Evolutionary conservation across 2,888 invertebrate species (phyloP).

Genomic region (Nomada fucata): DNA sequence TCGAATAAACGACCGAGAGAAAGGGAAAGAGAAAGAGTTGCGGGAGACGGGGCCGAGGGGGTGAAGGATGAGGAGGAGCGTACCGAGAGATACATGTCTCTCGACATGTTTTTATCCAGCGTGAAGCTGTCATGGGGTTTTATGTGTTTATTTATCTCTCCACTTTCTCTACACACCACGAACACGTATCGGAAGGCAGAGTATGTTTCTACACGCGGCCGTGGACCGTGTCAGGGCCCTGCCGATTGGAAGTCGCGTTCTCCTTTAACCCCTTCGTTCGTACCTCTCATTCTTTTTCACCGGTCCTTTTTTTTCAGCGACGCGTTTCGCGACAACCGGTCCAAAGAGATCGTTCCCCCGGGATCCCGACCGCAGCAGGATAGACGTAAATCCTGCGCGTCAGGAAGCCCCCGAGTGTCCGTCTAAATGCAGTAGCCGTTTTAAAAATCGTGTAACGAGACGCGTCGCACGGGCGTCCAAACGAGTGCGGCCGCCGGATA

Average conservation of each 20-base stretch:
- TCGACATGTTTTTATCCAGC: slow-evolving; percentile 75
- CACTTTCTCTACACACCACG: slow-evolving; percentile 49
- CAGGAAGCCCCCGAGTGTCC: slow-evolving; percentile 25
- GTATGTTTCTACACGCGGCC: slow-evolving; percentile 40
- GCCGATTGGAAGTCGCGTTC: slow-evolving; percentile 63
- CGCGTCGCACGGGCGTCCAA: neutral
- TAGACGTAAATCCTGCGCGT: slow-evolving; percentile 38
- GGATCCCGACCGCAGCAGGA: slow-evolving; percentile 37
- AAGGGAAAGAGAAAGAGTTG: neutral
- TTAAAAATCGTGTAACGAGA: slow-evolving; percentile 11
- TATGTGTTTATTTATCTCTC: slow-evolving; percentile 79
- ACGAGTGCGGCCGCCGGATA: neutral
- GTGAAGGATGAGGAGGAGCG: slow-evolving; percentile 40
- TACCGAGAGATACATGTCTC: slow-evolving; percentile 67
- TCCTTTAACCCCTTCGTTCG: slow-evolving; percentile 63
- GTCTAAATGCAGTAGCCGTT: slow-evolving; percentile 43
- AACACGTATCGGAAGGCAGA: slow-evolving; percentile 43
- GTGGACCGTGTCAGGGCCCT: slow-evolving; percentile 55
- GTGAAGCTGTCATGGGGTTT: slow-evolving; percentile 79
- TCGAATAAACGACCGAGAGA: slow-evolving; percentile 8
- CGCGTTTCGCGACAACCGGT: slow-evolving; percentile 66
- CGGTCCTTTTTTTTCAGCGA: neutral
- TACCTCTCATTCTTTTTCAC: slow-evolving; percentile 39
- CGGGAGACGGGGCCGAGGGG: neutral
- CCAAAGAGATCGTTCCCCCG: slow-evolving; percentile 49